Evolutionary conservation across 2,113 vertebrate species (phyloP).

Genomic region (Notothenia rossii): DNA sequence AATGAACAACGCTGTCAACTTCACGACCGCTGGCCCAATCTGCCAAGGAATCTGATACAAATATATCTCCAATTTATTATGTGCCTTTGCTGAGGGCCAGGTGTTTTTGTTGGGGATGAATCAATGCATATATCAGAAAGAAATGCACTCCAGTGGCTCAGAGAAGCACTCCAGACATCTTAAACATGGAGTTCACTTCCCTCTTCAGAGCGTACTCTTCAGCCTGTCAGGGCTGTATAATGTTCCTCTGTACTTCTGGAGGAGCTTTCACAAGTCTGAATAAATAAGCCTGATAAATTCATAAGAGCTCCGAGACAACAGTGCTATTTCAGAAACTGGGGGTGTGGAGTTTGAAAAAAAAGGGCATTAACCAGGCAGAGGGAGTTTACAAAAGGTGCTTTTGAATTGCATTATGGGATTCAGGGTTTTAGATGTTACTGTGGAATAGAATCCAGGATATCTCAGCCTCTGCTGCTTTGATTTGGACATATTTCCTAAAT

Average conservation of each 20-base stretch:
- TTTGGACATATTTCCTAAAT: neutral
- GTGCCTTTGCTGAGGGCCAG: neutral
- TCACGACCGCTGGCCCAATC: neutral
- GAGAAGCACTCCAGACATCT: conserved; percentile 9
- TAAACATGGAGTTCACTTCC: no score
- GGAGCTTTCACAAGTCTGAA: neutral
- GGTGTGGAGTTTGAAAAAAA: neutral
- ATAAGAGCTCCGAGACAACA: neutral
- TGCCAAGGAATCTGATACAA: conserved; percentile 2
- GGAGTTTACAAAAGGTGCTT: neutral
- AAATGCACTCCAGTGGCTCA: conserved; percentile 8
- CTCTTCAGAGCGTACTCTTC: neutral
- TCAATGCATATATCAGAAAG: conserved; percentile 9
- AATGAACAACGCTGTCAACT: conserved; percentile 35
- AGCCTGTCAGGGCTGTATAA: neutral
- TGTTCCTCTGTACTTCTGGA: neutral
- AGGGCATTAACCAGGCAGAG: neutral
- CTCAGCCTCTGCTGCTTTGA: neutral
- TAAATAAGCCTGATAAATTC: neutral
- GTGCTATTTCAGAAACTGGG: neutral
- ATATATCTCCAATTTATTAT: conserved; percentile 22
- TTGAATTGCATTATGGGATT: neutral
- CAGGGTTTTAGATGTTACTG: neutral
- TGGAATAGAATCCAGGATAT: neutral
- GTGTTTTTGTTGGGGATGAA: conserved; percentile 18